Base-by-base conservation (phyloP, 2,888 invertebrate species). In the Habroteleia sp. region DNA sequence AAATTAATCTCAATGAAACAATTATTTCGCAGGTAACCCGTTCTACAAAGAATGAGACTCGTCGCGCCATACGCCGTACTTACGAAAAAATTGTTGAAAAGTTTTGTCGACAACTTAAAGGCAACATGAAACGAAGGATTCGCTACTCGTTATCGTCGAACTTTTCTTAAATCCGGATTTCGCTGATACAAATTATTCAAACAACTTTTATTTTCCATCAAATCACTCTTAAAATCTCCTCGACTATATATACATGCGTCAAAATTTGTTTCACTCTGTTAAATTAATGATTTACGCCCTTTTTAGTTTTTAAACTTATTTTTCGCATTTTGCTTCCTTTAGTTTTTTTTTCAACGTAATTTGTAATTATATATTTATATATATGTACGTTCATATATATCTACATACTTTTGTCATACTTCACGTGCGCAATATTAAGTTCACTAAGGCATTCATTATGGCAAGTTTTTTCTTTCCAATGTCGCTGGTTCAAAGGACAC, bases 401-500 rank as follows among this genome's bases (percentile, higher is more conserved):
- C 73, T 77, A 71, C 65, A 79, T 77, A 71, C 66, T 74, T 74
- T 79, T 75, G 76, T 76, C 74, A 72, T 80, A 79, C 66, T 77
- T 78, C 77, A 77, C 74, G 76, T 79, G 74, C 82, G 80, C 79
- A 81, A 75, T 80, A 77, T 81, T 80, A 80, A 81, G 71, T 83
- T 84, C 81, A 81, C 87, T 87, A 87, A 87, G 86, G 87, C 87
- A 87, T 86, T 87, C 83, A 79, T 85, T 83, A 87, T 87, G 87
- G 87, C 86, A 85, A 87, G 84, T 87, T 58, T 46, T 50, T 44
- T 66, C 14, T 33, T 25, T 29, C 35, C 27, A 37, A 29, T 52
- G 33, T 68, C 35, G 58, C 50, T 58, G 58, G 23, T 56, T 50
- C 10, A 31, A 73, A 73, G 37, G 58, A 65, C 52, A 65, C 44